phyloP scores from a whole-genome alignment of 1,140 invertebrate genomes.

The Gerris buenoi region DNA sequence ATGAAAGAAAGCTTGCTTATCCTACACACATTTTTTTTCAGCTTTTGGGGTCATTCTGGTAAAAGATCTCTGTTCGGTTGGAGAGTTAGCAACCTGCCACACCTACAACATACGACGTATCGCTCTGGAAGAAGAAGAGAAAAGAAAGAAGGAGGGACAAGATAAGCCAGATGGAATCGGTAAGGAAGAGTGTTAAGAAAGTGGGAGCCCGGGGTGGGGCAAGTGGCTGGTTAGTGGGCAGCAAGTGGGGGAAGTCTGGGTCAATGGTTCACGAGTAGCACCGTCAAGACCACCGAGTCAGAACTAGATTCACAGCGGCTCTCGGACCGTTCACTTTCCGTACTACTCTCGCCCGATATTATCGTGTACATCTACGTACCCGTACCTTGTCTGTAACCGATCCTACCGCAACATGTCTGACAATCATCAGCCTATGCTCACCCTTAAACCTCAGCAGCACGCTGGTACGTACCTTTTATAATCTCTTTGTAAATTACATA shows the following conservation, averaged over 20 bases:
- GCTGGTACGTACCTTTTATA: not conserved
- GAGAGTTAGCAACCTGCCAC: constrained; percentile 1
- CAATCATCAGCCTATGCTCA: not conserved
- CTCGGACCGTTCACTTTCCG: not conserved
- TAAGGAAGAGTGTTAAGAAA: not conserved
- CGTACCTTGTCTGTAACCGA: too few relatives aligned
- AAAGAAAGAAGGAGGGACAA: constrained; percentile 4
- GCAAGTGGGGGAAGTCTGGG: not conserved
- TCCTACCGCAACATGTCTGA: not conserved
- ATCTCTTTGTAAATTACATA: not conserved
- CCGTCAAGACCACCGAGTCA: not conserved
- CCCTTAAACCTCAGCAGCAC: not conserved
- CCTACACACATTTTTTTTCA: not conserved
- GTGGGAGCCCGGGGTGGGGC: not conserved
- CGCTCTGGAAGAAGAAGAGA: not conserved
- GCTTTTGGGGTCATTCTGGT: not conserved
- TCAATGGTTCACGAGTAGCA: not conserved
- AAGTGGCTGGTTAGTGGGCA: not conserved
- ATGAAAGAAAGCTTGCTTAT: too few relatives aligned
- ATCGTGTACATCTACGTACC: not conserved
- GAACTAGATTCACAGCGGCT: not conserved
- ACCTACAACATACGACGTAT: not conserved
- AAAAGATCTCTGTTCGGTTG: not conserved
- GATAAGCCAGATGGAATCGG: not conserved
- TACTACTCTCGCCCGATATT: not conserved